Conservation (phyloP, 2,797 vertebrate species). For the Garrulus glandarius region DNA sequence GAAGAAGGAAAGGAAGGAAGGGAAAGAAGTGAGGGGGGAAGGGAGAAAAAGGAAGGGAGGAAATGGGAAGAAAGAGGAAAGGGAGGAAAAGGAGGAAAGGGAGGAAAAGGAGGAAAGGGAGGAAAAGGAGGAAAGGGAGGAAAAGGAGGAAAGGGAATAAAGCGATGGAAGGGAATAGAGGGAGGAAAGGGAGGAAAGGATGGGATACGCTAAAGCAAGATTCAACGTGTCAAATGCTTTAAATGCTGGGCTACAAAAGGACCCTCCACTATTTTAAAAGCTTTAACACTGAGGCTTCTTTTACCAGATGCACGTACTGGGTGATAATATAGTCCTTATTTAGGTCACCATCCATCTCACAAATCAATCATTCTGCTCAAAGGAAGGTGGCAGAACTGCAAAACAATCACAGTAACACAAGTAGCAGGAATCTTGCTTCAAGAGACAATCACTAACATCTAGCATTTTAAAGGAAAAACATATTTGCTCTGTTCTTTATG, state of each 20-base stretch:
- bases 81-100: too few relatives aligned
- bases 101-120: not conserved
- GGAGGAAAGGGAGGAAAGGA: not conserved
- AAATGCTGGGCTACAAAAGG: not conserved
- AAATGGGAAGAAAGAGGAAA: too few relatives aligned
- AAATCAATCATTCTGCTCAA: not conserved
- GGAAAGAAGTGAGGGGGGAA: not conserved
- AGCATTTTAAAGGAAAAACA: slow-evolving; percentile 63
- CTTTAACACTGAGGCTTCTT: not conserved
- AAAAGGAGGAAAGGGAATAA: not conserved
- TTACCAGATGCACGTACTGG: rapidly evolving
- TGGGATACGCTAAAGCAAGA: not conserved
- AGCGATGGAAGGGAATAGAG: not conserved
- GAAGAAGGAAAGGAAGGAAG: not conserved
- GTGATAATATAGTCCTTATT: not conserved
- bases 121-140: not conserved
- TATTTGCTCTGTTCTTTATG: slow-evolving; percentile 43
- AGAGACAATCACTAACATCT: slow-evolving; percentile 14
- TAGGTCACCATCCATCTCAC: not conserved
- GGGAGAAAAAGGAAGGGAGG: not conserved
- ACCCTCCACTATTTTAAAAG: not conserved
- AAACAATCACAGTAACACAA: not conserved
- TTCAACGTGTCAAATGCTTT: not conserved
- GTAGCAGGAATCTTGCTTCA: not conserved
- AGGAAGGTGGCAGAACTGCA: not conserved